A percentile compares a stretch with the other conserved stretches of the same genome.
phyloP scores from a whole-genome alignment of 2,113 vertebrate genomes.

The Calyptommatus sinebrachiatus region DNA sequence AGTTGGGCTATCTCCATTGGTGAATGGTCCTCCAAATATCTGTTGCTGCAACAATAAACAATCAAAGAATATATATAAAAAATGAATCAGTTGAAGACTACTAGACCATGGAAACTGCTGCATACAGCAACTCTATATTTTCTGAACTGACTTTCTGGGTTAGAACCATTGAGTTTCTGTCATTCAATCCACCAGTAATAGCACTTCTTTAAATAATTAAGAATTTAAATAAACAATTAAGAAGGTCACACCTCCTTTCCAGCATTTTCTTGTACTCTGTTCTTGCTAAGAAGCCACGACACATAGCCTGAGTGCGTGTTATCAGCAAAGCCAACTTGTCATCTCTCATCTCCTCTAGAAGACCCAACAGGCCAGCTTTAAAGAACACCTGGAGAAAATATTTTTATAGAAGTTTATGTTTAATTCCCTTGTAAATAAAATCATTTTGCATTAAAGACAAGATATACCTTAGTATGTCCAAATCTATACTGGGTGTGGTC shows the following conservation, averaged over 20 bases:
- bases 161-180: too few species aligned
- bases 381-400: constrained; percentile 80
- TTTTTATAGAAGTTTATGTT: constrained; percentile 9
- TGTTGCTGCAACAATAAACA: too few species aligned
- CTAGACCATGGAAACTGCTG: too few species aligned
- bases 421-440: neutral
- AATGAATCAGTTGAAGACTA: too few species aligned
- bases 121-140: too few species aligned
- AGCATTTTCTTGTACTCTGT: constrained; percentile 85
- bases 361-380: constrained; percentile 84
- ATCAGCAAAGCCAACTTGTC: constrained; percentile 84
- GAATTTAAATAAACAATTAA: neutral
- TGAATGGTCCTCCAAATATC: too few species aligned
- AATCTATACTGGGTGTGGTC: constrained; percentile 88
- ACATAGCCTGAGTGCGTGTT: constrained; percentile 76
- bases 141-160: too few species aligned
- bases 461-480: constrained; percentile 84
- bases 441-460: neutral
- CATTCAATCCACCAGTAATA: too few species aligned
- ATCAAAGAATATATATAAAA: too few species aligned
- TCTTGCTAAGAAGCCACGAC: constrained; percentile 82
- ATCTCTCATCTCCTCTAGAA: constrained; percentile 82
- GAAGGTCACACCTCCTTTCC: constrained; percentile 72
- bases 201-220: neutral
- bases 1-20: too few species aligned